Conservation (phyloP, 2,797 vertebrate genomes). For the Sebastes taczanowskii region DNA sequence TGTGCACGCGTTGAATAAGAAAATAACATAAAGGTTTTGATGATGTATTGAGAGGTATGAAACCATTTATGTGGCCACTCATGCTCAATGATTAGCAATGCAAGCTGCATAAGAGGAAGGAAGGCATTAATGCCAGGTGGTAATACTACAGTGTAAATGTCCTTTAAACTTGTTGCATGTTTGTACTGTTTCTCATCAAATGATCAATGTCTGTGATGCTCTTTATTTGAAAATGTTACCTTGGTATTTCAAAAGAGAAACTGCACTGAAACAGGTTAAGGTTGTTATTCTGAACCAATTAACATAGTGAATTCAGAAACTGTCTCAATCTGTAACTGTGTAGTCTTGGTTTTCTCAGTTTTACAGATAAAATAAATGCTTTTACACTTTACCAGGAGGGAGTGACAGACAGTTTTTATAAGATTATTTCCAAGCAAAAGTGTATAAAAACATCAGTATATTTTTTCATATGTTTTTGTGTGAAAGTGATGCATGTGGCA, state of each 20-base stretch:
- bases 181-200: constrained; percentile 18
- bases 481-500: not conserved
- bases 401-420: not conserved
- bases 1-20: not conserved
- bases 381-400: not conserved
- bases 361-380: not conserved
- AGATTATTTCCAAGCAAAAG: not conserved
- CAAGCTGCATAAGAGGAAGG: not conserved
- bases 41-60: not conserved
- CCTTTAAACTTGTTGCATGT: not conserved
- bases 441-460: not conserved
- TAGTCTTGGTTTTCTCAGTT: not conserved
- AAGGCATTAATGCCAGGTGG: not conserved
- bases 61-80: not conserved
- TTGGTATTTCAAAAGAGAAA: constrained; percentile 42
- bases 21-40: not conserved
- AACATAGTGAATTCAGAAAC: not conserved
- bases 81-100: not conserved
- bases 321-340: not conserved
- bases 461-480: not conserved
- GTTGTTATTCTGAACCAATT: not conserved
- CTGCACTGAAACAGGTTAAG: not conserved
- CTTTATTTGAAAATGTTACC: constrained; percentile 32
- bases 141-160: not conserved
- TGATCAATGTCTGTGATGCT: constrained; percentile 3